Evolutionary conservation across 2,113 vertebrate genomes (phyloP).

Genomic region (Okapia johnstoni): DNA sequence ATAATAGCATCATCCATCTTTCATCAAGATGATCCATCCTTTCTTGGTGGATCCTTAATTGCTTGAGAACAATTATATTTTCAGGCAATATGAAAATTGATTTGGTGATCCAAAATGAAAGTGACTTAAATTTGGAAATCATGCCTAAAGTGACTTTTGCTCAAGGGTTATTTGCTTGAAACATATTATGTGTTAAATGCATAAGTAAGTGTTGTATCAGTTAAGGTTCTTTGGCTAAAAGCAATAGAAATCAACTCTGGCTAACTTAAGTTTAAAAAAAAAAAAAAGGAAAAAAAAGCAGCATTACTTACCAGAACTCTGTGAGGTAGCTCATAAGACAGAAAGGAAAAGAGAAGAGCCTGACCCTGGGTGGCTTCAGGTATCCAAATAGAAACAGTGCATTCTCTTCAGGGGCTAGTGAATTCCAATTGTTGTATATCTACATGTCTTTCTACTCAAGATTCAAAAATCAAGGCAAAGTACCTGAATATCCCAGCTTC

Average conservation of each 20-base stretch:
- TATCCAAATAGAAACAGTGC: background rate
- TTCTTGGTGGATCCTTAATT: background rate
- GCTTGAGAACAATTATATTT: constrained; percentile 1
- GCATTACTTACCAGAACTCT: background rate
- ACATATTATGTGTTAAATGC: background rate
- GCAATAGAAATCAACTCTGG: background rate
- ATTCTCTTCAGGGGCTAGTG: background rate
- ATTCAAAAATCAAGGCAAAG: background rate
- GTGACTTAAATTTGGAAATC: background rate
- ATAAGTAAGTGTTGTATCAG: background rate
- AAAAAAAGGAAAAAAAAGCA: background rate
- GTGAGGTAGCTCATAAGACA: background rate
- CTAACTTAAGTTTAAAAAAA: background rate
- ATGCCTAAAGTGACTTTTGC: background rate
- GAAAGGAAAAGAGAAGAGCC: background rate
- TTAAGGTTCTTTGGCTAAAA: background rate
- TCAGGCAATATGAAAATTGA: background rate
- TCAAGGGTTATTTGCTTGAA: background rate
- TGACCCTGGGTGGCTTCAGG: background rate
- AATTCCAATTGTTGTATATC: background rate
- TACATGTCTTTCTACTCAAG: background rate
- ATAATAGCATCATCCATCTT: background rate
- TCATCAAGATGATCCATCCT: background rate
- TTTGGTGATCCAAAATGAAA: constrained; percentile 20
- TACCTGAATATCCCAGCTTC: background rate